These are phyloP conservation scores for Tympanoctomys barrerae DNA, from an alignment of 2,797 vertebrate genomes.

Conservation along the genomic window DNA sequence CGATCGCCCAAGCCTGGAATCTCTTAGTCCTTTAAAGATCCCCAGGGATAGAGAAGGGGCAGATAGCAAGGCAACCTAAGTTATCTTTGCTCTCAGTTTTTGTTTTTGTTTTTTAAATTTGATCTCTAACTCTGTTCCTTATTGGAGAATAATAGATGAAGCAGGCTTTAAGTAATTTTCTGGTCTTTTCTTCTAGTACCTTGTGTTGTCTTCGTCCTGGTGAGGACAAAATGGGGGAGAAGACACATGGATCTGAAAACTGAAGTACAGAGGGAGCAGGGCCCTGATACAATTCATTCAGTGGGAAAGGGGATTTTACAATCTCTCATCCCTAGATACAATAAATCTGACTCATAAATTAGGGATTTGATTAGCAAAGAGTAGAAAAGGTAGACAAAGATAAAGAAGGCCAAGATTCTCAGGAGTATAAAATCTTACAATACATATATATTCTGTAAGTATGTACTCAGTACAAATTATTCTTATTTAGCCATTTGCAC, in stretches of 20 bases:
- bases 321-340: background rate
- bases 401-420: background rate
- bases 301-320: background rate
- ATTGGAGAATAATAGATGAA: background rate
- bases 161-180: background rate
- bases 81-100: background rate
- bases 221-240: background rate
- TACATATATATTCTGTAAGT: background rate
- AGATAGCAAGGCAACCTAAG: background rate
- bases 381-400: background rate
- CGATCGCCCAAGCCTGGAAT: background rate
- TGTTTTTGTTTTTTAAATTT: background rate
- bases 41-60: background rate
- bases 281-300: background rate
- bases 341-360: background rate
- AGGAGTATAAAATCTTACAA: background rate
- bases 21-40: background rate
- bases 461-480: conserved; percentile 24
- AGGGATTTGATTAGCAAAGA: background rate
- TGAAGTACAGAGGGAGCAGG: background rate
- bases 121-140: background rate
- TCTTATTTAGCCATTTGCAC: conserved; percentile 33
- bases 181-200: background rate
- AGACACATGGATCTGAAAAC: background rate
- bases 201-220: background rate